Conservation (phyloP, 2,113 vertebrate species). For the Tyto alba region DNA sequence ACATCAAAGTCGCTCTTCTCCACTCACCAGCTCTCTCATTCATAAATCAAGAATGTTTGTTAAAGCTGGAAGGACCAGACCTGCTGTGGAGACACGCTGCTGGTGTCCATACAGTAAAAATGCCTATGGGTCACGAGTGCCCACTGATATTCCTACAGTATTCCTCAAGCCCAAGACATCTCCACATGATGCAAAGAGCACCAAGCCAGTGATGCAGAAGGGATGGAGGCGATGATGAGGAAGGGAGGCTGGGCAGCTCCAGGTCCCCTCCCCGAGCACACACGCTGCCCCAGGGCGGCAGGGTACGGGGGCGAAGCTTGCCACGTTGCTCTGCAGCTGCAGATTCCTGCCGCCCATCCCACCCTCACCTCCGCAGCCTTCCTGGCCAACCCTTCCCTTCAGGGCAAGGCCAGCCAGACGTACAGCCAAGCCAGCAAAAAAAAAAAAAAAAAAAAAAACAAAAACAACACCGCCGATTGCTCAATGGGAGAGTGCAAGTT, state of each 20-base stretch:
- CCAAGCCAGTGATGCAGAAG: background rate
- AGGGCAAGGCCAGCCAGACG: background rate
- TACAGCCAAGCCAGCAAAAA: background rate
- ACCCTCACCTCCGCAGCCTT: conserved; percentile 10
- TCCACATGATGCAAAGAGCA: background rate
- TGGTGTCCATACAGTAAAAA: background rate
- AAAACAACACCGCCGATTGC: background rate
- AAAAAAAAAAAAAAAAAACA: background rate
- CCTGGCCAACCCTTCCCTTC: conserved; percentile 24
- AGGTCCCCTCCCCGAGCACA: background rate
- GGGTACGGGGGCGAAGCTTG: background rate
- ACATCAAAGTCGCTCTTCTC: background rate
- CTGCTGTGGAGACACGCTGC: fast-evolving
- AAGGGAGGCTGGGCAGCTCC: background rate
- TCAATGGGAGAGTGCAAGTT: background rate
- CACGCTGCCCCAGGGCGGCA: background rate
- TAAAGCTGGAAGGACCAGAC: background rate
- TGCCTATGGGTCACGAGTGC: fast-evolving
- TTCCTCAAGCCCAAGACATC: background rate
- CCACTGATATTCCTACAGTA: fast-evolving
- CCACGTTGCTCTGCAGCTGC: conserved; percentile 23
- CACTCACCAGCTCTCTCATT: background rate
- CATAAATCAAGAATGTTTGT: background rate
- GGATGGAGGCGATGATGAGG: background rate
- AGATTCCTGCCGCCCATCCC: conserved; percentile 15